These are phyloP conservation scores for Diglossa cyanea DNA, from an alignment of 2,797 vertebrate species.

Conservation along the genomic window DNA sequence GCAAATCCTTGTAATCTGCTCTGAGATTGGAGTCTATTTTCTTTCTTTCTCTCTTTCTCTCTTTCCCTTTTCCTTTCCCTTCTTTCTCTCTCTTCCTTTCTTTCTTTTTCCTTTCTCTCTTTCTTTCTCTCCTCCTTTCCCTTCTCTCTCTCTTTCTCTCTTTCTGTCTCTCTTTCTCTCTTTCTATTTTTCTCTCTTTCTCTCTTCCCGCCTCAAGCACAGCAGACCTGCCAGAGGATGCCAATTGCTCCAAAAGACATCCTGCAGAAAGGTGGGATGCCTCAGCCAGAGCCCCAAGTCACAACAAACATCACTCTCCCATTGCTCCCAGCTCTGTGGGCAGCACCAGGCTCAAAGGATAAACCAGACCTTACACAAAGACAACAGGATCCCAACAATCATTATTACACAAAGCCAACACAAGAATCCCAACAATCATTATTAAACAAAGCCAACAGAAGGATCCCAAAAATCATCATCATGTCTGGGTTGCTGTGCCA, in stretches of 20 bases:
- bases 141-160: no score
- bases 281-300: not conserved
- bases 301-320: accelerated
- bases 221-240: not conserved
- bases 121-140: not conserved
- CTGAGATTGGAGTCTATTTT: not conserved
- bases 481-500: not conserved
- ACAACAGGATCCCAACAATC: no score
- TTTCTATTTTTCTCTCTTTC: accelerated
- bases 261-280: accelerated
- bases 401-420: not conserved
- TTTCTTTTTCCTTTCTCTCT: not conserved
- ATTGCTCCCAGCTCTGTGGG: not conserved
- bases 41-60: accelerated
- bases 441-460: not conserved
- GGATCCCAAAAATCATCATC: not conserved
- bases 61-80: not conserved
- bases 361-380: not conserved
- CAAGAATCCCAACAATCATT: not conserved
- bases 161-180: no score
- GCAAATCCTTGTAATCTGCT: not conserved
- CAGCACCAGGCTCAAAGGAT: not conserved
- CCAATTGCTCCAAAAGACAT: not conserved
- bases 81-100: not conserved
- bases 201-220: accelerated